Evolutionary conservation across 2,888 invertebrate species (phyloP), one percentile per base, ranked within the genome.

Genomic region (Lamellibrachia columna): DNA sequence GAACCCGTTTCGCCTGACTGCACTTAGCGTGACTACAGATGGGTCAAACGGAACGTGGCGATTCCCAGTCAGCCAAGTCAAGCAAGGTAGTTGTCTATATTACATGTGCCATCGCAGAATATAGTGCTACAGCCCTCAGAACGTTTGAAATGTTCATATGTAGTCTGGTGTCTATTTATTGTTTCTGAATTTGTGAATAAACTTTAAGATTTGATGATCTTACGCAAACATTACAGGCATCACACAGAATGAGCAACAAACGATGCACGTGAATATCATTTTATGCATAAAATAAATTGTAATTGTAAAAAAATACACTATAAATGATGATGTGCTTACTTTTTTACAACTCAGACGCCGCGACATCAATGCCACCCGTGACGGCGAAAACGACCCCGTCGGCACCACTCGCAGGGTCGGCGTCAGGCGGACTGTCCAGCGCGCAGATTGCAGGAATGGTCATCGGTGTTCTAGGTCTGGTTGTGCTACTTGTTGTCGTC

Each of bases 371-470:
- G 15, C 75, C 75, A 4, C 40, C 75, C n/a, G 75, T 75, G 75
- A 75, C 75, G 40, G 40, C 40, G 40, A 40, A 40, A 40, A 40
- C 40, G 40, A 40, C 40, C 40, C 40, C 40, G 75, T 22, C 75
- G n/a, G 3, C 75, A 22, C 75, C 75, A 75, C 40, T 40, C 40
- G 75, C 75, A 22, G n/a, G n/a, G 6, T 75, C 75, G 2, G 75
- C 3, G 75, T 75, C 75, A 75, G 22, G 55, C 90, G 53, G 90
- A 7, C 90, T 93, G 92, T 60, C 53, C 52, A 92, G 90, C 52
- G 93, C 58, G 15, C 92, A 93, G 58, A 92, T 93, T 55, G 90
- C 75, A 1, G 93, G 93, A 8, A 52, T 92, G 53, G 93, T 93
- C 92, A 55, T 93, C 60, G 93, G 93, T 6, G 60, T 55, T 9